phyloP scores from a whole-genome alignment of 2,797 vertebrate genomes.

The Pseudotriccus pelzelni region DNA sequence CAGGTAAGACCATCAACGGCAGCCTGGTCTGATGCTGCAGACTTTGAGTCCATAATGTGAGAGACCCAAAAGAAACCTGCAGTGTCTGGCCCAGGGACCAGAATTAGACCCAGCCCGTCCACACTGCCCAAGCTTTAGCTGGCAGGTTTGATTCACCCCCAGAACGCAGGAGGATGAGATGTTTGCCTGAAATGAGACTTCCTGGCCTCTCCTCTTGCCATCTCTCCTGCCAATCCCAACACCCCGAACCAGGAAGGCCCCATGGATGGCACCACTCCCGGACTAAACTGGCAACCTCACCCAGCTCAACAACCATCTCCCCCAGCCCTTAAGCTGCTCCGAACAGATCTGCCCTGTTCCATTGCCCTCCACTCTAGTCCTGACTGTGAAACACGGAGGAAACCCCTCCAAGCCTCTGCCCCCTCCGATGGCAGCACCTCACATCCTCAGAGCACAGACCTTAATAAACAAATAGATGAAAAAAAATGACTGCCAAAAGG shows the following conservation, averaged over 20 bases:
- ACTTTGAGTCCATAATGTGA: rapidly evolving
- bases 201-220: background rate
- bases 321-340: background rate
- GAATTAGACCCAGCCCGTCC: background rate
- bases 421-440: background rate
- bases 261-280: rapidly evolving
- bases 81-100: background rate
- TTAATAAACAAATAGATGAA: background rate
- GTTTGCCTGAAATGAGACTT: background rate
- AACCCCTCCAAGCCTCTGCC: rapidly evolving
- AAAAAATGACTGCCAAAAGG: background rate
- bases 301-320: background rate
- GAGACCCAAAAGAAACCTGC: background rate
- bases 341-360: background rate
- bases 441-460: background rate
- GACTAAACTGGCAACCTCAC: background rate
- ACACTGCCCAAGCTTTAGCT: background rate
- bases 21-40: background rate
- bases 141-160: background rate
- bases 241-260: background rate
- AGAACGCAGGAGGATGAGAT: background rate
- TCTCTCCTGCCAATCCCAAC: background rate
- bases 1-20: background rate
- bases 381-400: background rate
- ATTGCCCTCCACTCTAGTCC: rapidly evolving